phyloP scores from a whole-genome alignment of 2,888 invertebrate genomes.

The Drosophila multiciliata region DNA sequence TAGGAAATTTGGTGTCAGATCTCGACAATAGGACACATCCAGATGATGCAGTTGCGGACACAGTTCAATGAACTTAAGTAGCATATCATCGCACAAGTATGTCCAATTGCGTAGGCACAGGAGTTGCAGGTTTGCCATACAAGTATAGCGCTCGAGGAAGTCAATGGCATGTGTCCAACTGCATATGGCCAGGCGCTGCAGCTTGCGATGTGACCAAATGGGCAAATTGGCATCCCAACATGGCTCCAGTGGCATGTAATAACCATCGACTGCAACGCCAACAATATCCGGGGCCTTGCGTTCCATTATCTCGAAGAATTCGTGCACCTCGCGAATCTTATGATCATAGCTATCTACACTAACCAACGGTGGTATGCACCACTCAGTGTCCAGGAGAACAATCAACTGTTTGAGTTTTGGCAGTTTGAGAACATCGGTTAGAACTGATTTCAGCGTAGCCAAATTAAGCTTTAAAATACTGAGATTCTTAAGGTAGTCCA shows the following conservation, averaged over 20 bases:
- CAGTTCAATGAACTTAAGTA: constrained; percentile 66
- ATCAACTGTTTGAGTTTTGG: constrained; percentile 70
- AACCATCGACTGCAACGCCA: constrained; percentile 77
- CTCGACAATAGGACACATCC: constrained; percentile 77
- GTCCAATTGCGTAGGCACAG: constrained; percentile 73
- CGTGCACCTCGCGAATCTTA: constrained; percentile 76
- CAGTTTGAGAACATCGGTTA: constrained; percentile 66
- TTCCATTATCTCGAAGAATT: constrained; percentile 77
- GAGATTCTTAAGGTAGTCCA: constrained; percentile 66
- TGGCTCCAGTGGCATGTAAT: constrained; percentile 72
- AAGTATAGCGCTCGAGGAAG: constrained; percentile 64
- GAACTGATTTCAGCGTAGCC: constrained; percentile 70
- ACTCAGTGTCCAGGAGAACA: constrained; percentile 75
- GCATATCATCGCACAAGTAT: constrained; percentile 60
- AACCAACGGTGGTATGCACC: constrained; percentile 53
- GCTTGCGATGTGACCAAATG: constrained; percentile 59
- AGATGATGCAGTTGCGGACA: constrained; percentile 74
- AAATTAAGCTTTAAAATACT: constrained; percentile 75
- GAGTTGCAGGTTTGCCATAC: constrained; percentile 67
- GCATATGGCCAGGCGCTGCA: constrained; percentile 75
- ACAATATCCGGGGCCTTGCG: constrained; percentile 61
- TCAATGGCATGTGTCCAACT: constrained; percentile 69
- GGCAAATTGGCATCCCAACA: constrained; percentile 67
- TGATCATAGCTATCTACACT: constrained; percentile 75
- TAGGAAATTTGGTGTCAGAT: constrained; percentile 66